phyloP scores from a whole-genome alignment of 2,797 vertebrate species.

The Eulemur albifrons region DNA sequence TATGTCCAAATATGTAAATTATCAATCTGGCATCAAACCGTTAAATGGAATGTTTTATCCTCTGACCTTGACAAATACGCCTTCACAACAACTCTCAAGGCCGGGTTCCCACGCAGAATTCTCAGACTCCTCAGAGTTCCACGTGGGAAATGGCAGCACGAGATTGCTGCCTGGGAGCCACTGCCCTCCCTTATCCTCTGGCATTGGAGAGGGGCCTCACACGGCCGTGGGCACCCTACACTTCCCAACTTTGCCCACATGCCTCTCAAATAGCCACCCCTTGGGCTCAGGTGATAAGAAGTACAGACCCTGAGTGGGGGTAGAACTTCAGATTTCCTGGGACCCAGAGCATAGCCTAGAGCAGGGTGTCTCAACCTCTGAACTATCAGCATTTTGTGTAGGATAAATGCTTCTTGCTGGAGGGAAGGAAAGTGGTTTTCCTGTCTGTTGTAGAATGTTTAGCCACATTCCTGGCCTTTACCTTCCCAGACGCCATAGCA shows the following conservation, averaged over 20 bases:
- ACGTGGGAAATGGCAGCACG: rapidly evolving
- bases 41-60: neutral
- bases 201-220: neutral
- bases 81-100: neutral
- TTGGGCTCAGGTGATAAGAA: neutral
- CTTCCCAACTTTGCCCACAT: neutral
- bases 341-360: neutral
- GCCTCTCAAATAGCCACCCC: neutral
- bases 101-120: neutral
- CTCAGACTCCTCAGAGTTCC: neutral
- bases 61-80: neutral
- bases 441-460: neutral
- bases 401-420: neutral
- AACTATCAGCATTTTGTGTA: neutral
- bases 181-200: neutral
- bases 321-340: neutral
- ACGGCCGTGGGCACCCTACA: too few relatives aligned
- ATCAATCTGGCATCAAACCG: neutral
- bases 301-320: neutral
- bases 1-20: neutral
- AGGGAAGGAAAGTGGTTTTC: neutral
- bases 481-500: neutral
- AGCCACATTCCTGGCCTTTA: neutral
- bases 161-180: neutral
- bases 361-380: neutral